Conservation (phyloP, 1,140 invertebrate species). For the Rhopalosiphum padi region DNA sequence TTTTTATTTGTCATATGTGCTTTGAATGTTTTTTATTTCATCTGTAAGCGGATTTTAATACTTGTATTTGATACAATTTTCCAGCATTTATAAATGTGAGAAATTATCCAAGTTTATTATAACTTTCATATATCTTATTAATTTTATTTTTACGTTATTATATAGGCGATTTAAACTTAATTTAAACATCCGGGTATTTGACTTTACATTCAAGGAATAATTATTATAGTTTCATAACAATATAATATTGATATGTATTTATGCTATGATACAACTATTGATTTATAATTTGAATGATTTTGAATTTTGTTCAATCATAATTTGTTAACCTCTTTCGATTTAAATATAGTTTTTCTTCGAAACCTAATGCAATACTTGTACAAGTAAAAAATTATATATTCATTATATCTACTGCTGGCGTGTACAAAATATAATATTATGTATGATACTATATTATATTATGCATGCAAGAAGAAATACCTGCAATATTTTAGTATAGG, state of each 20-base stretch:
- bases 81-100: not conserved
- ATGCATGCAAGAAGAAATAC: not conserved
- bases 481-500: not conserved
- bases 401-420: not conserved
- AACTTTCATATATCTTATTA: not conserved
- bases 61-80: not conserved
- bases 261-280: rapidly evolving
- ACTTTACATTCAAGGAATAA: too few species aligned
- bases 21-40: not conserved
- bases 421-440: not conserved
- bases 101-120: not conserved
- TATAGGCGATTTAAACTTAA: not conserved
- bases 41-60: not conserved
- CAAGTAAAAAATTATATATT: not conserved
- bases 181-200: too few species aligned
- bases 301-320: not conserved
- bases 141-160: not conserved
- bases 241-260: not conserved
- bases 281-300: not conserved
- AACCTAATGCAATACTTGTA: not conserved
- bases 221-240: not conserved
- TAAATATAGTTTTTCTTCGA: too few species aligned
- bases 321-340: too few species aligned
- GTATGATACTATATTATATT: not conserved
- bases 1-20: not conserved